Percentiles rank a stretch among this genome's conserved stretches.
Evolutionary conservation across 2,113 vertebrate genomes (phyloP).

Genomic region (Periophthalmus modestus): DNA sequence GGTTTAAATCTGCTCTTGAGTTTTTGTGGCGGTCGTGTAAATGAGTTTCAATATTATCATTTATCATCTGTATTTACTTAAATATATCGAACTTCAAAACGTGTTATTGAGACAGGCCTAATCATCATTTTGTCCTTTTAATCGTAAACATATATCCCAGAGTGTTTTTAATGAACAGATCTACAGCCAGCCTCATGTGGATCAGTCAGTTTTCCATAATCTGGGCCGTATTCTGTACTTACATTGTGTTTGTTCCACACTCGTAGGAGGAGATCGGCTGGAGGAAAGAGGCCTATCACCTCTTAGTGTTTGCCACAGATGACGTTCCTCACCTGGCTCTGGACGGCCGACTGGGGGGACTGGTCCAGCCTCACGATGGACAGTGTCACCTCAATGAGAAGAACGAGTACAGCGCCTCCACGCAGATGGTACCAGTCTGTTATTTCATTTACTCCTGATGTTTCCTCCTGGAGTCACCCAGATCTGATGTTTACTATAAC

Average conservation of each 20-base stretch:
- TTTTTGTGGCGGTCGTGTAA: too few relatives aligned
- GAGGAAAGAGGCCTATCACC: conserved; percentile 93
- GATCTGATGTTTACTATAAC: neutral
- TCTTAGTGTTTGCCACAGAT: conserved; percentile 93
- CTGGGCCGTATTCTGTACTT: too few relatives aligned
- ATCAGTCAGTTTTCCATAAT: too few relatives aligned
- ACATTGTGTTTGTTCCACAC: neutral
- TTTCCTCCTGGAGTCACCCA: neutral
- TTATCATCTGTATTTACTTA: too few relatives aligned
- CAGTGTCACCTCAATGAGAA: conserved; percentile 88
- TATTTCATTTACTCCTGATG: neutral
- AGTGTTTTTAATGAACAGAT: too few relatives aligned
- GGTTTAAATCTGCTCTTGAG: too few relatives aligned
- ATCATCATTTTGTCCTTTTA: too few relatives aligned
- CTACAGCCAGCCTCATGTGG: too few relatives aligned
- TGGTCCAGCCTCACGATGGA: conserved; percentile 94
- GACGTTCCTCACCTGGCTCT: conserved; percentile 94
- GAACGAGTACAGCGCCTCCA: conserved; percentile 90
- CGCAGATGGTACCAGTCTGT: conserved; percentile 84
- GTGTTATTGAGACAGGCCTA: too few relatives aligned
- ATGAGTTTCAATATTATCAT: too few relatives aligned
- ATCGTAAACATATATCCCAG: too few relatives aligned
- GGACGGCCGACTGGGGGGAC: conserved; percentile 91
- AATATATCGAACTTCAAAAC: too few relatives aligned
- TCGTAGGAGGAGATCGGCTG: conserved; percentile 90